These are phyloP conservation scores for Nomada fabriciana DNA, from an alignment of 2,888 invertebrate genomes.

Conservation along the genomic window DNA sequence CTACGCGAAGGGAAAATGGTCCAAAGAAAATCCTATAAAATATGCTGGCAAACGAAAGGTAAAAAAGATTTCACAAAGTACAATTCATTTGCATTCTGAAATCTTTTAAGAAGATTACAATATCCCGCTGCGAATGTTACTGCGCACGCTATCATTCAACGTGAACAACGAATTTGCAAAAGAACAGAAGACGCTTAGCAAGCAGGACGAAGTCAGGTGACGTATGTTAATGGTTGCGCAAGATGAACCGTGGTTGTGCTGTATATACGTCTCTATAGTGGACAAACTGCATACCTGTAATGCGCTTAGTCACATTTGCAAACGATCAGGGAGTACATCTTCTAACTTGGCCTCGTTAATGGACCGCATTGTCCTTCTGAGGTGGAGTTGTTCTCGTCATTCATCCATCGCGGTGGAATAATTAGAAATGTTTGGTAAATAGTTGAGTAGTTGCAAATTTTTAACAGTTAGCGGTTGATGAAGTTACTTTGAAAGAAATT, in stretches of 20 bases:
- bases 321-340: slow-evolving; percentile 43
- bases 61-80: too few species aligned
- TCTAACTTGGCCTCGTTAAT: slow-evolving; percentile 41
- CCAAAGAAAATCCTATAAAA: too few species aligned
- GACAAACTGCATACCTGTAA: slow-evolving; percentile 64
- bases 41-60: too few species aligned
- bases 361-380: slow-evolving; percentile 16
- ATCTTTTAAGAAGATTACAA: too few species aligned
- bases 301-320: slow-evolving; percentile 53
- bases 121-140: not conserved
- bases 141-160: not conserved
- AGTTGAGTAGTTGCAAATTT: not conserved
- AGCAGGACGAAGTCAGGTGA: slow-evolving; percentile 75
- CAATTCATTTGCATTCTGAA: too few species aligned
- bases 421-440: not conserved
- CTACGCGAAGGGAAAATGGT: too few species aligned
- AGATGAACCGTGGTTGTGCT: slow-evolving; percentile 63
- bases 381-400: slow-evolving; percentile 1
- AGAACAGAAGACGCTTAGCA: not conserved
- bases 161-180: slow-evolving; percentile 15
- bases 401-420: not conserved
- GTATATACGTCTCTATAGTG: slow-evolving; percentile 37
- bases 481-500: too few species aligned
- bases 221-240: slow-evolving; percentile 78
- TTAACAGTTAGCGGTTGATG: not conserved